A percentile compares a stretch with the other conserved stretches of the same genome.
Conservation (phyloP, 2,113 vertebrate genomes). For the Scomber scombrus region DNA sequence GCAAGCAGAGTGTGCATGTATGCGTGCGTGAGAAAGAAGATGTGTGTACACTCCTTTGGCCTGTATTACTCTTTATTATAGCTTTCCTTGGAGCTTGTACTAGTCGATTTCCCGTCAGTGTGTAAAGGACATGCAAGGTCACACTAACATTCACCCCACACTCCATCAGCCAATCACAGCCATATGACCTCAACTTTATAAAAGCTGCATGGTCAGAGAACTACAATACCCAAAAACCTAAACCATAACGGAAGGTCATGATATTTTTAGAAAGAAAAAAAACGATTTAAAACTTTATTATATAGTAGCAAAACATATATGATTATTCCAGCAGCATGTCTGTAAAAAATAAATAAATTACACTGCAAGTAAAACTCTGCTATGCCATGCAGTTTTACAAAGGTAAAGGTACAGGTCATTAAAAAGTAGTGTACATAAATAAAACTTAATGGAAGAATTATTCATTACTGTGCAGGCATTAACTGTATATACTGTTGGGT, state of each 20-base stretch:
- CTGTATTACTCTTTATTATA: conserved; percentile 72
- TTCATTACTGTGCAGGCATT: neutral
- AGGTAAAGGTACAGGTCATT: no score
- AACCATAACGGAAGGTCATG: conserved; percentile 20
- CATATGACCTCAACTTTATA: conserved; percentile 53
- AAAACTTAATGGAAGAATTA: no score
- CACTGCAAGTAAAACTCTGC: no score
- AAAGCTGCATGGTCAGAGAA: conserved; percentile 39
- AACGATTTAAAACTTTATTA: neutral
- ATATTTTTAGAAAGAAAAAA: neutral
- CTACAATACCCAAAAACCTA: conserved; percentile 51
- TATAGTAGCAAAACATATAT: neutral
- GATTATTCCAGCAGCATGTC: neutral
- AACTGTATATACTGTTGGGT: neutral
- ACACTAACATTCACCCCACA: conserved; percentile 78
- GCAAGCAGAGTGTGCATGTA: conserved; percentile 26
- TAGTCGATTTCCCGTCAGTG: conserved; percentile 77
- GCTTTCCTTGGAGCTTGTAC: conserved; percentile 78
- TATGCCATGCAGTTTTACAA: neutral
- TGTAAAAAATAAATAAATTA: neutral
- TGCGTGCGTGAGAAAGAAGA: neutral
- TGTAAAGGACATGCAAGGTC: conserved; percentile 75
- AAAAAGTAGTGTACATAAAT: no score
- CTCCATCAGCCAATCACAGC: conserved; percentile 72
- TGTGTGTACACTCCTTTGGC: conserved; percentile 65